Conservation (phyloP, 2,113 vertebrate genomes). For the Tenebrosternarchus preto region DNA sequence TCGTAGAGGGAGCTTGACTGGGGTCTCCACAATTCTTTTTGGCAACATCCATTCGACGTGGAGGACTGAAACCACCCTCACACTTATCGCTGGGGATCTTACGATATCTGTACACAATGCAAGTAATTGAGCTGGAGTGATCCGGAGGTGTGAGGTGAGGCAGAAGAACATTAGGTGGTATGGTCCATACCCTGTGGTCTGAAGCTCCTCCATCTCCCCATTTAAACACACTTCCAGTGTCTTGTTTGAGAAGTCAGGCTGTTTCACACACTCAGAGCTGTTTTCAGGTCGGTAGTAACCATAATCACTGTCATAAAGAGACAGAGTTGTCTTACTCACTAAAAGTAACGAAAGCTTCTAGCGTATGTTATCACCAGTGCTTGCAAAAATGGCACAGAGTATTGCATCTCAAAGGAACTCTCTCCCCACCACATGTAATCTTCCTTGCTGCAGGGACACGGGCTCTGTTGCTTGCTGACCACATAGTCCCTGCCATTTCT, state of each 20-base stretch:
- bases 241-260: constrained; percentile 59
- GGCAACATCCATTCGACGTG: constrained; percentile 51
- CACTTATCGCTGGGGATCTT: constrained; percentile 76
- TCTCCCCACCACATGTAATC: constrained; percentile 70
- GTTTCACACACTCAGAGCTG: constrained; percentile 73
- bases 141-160: background rate
- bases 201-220: constrained; percentile 71
- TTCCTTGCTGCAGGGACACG: constrained; percentile 67
- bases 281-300: constrained; percentile 72
- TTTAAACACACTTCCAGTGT: constrained; percentile 69
- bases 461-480: constrained; percentile 65
- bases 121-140: background rate
- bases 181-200: constrained; percentile 67
- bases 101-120: constrained; percentile 69
- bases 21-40: constrained; percentile 65
- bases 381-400: background rate
- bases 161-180: background rate
- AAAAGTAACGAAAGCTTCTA: background rate
- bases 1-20: constrained; percentile 32
- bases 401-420: background rate
- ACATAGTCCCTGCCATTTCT: constrained; percentile 69
- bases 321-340: background rate
- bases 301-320: constrained; percentile 70
- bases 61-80: constrained; percentile 72
- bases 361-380: background rate